Percentiles rank a stretch among this genome's conserved stretches.
Evolutionary conservation across 2,113 vertebrate species (phyloP).

Genomic region (Probosciger aterrimus): DNA sequence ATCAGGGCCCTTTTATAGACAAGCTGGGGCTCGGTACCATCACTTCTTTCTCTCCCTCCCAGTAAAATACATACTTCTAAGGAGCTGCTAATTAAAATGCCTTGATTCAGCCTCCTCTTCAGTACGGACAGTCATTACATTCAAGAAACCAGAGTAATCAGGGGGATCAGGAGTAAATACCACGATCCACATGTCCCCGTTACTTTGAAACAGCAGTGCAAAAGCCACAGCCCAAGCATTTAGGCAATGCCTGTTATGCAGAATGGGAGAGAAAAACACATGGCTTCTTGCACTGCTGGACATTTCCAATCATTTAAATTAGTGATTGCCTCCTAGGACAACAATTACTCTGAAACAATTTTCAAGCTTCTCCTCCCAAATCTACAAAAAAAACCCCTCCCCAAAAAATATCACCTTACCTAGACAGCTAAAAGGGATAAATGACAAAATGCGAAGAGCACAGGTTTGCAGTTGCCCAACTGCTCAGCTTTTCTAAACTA

Average conservation of each 20-base stretch:
- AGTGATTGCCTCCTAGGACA: neutral
- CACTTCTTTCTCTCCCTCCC: neutral
- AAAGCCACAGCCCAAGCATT: neutral
- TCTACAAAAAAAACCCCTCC: neutral
- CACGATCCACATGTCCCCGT: neutral
- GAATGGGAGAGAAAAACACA: neutral
- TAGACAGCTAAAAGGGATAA: neutral
- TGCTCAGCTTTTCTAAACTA: conserved; percentile 19
- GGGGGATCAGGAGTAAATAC: neutral
- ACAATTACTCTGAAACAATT: neutral
- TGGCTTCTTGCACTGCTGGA: neutral
- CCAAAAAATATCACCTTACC: neutral
- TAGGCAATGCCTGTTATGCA: neutral
- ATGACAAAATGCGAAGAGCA: neutral
- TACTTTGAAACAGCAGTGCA: neutral
- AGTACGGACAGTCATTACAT: fast-evolving
- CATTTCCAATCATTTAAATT: neutral
- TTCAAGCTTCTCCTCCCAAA: neutral
- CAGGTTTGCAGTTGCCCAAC: conserved; percentile 18
- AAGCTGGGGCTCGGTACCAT: neutral
- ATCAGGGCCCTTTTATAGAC: neutral
- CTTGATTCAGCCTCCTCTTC: neutral
- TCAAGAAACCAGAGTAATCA: neutral
- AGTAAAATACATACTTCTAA: neutral
- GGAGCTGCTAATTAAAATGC: neutral